These are phyloP conservation scores for Doris montereyensis DNA, from an alignment of 2,888 invertebrate species.

Conservation along the genomic window DNA sequence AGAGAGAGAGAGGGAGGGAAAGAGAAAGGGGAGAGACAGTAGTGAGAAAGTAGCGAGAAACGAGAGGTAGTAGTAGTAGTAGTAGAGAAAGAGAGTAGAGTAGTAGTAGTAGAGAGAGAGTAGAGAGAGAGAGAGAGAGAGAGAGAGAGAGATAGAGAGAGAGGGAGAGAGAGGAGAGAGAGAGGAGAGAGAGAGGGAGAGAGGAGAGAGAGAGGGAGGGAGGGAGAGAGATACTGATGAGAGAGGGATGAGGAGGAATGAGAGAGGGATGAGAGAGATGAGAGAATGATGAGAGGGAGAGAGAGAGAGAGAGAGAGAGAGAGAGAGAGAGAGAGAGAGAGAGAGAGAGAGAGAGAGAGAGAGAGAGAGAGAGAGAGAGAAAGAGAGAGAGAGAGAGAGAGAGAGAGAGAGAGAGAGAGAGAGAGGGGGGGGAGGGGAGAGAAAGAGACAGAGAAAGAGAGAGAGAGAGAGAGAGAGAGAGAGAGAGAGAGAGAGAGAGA, in stretches of 20 bases:
- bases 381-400: background rate
- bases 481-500: conserved; percentile 18
- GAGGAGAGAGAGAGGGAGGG: background rate
- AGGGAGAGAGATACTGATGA: background rate
- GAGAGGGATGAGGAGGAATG: background rate
- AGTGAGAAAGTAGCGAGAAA: too few relatives aligned
- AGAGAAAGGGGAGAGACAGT: background rate
- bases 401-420: background rate
- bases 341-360: background rate
- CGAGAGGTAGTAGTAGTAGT: too few relatives aligned
- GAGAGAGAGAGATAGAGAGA: too few relatives aligned
- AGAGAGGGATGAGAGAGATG: background rate
- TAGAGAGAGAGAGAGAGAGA: too few relatives aligned
- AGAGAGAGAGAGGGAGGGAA: background rate
- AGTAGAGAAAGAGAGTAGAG: too few relatives aligned
- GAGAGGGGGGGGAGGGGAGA: background rate
- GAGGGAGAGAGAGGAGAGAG: too few relatives aligned
- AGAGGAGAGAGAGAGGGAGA: background rate
- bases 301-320: background rate
- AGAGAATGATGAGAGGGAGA: background rate
- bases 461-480: conserved; percentile 6
- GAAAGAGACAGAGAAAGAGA: background rate
- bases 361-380: background rate
- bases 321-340: background rate
- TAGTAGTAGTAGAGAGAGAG: too few relatives aligned